phyloP scores from a whole-genome alignment of 2,888 invertebrate genomes.

The Ennomos erosarius region DNA sequence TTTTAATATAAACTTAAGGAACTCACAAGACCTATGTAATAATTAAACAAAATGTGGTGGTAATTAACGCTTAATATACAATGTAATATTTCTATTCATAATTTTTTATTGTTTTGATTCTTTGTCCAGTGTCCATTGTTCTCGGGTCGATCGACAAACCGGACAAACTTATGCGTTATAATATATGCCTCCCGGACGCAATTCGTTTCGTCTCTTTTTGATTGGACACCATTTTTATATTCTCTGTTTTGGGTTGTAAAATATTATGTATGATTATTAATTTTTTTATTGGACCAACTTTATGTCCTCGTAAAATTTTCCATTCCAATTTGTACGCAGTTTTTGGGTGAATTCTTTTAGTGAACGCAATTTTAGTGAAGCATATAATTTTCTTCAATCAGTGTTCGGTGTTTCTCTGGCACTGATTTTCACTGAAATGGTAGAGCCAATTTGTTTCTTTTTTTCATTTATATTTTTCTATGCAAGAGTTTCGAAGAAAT shows the following conservation, averaged over 20 bases:
- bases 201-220: constrained; percentile 41
- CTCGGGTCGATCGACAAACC: constrained; percentile 2
- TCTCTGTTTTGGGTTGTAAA: constrained; percentile 39
- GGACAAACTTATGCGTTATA: constrained; percentile 22
- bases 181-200: constrained; percentile 35
- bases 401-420: constrained; percentile 1
- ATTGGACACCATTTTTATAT: constrained; percentile 44
- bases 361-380: constrained; percentile 1
- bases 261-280: constrained; percentile 41
- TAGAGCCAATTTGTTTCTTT: no score
- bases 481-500: no score
- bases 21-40: no score
- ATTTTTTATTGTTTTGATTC: no score
- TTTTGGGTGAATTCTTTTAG: constrained; percentile 1
- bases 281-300: constrained; percentile 39
- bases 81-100: no score
- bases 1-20: no score
- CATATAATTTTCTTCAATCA: constrained; percentile 10
- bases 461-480: no score
- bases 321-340: constrained; percentile 13
- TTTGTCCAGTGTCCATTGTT: no score
- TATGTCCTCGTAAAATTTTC: constrained; percentile 35
- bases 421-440: not conserved
- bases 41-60: no score
- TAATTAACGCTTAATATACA: no score